A percentile compares a stretch with the other conserved stretches of the same genome.
Conservation (phyloP, 1,140 invertebrate species). For the Hylaeus anthracinus region DNA sequence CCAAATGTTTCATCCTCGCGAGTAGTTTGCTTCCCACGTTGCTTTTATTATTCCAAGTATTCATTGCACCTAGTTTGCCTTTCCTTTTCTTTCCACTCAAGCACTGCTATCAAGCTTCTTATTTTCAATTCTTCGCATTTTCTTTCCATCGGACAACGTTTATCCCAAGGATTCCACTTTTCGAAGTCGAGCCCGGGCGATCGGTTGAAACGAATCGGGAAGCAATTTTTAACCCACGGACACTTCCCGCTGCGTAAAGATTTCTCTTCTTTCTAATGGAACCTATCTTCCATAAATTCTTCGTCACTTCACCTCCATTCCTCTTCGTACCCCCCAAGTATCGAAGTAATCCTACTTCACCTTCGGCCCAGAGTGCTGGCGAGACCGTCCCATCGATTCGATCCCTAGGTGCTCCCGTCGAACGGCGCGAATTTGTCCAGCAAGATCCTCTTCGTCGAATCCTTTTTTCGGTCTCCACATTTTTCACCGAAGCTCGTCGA, state of each 20-base stretch:
- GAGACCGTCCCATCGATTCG: slow-evolving; percentile 22
- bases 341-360: slow-evolving; percentile 22
- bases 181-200: background rate
- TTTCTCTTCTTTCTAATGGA: slow-evolving; percentile 2
- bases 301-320: slow-evolving; percentile 24
- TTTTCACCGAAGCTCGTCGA: background rate
- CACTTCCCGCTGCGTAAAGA: background rate
- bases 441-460: background rate
- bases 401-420: background rate
- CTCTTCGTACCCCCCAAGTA: slow-evolving; percentile 1
- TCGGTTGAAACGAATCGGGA: background rate
- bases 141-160: no score
- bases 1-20: no score
- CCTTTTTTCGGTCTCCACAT: slow-evolving; percentile 16
- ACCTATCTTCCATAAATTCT: slow-evolving; percentile 28
- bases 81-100: no score
- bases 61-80: no score
- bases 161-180: background rate
- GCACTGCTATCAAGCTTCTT: no score
- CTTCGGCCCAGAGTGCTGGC: background rate
- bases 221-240: slow-evolving; percentile 8
- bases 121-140: no score
- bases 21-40: no score
- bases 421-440: background rate
- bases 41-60: no score